A percentile compares a stretch with the other conserved stretches of the same genome.
phyloP scores from a whole-genome alignment of 2,113 vertebrate genomes.

The Reinhardtius hippoglossoides region DNA sequence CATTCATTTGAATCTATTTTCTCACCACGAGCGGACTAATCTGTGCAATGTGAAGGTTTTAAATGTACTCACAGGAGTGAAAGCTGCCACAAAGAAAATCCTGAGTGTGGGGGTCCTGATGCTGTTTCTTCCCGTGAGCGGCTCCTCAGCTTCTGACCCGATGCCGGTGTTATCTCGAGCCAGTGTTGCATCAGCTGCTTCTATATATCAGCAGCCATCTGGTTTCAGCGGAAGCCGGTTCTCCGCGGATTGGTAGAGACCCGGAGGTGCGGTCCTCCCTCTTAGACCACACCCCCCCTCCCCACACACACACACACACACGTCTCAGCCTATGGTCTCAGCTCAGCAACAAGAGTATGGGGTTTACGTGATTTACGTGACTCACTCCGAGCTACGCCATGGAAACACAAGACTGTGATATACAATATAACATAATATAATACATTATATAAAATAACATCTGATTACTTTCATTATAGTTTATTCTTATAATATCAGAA shows the following conservation, averaged over 20 bases:
- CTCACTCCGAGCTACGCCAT: background rate
- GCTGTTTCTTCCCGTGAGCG: slow-evolving; percentile 11
- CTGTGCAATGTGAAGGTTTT: background rate
- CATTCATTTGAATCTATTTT: background rate
- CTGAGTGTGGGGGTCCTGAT: background rate
- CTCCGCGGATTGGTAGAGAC: slow-evolving; percentile 75
- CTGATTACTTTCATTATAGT: no score
- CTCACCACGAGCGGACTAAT: background rate
- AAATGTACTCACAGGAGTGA: slow-evolving; percentile 43
- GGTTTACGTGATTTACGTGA: background rate
- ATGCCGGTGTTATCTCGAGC: slow-evolving; percentile 46
- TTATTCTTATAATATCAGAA: background rate
- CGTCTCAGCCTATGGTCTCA: background rate
- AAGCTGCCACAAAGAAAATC: background rate
- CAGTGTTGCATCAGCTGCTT: slow-evolving; percentile 82
- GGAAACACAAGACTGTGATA: background rate
- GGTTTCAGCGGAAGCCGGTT: slow-evolving; percentile 70
- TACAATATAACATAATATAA: no score
- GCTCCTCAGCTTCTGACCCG: slow-evolving; percentile 15
- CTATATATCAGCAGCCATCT: slow-evolving; percentile 72
- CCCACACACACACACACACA: slow-evolving; percentile 25
- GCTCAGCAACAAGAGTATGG: background rate
- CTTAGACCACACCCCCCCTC: slow-evolving; percentile 53
- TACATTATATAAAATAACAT: no score
- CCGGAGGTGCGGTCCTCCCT: slow-evolving; percentile 80